phyloP scores from a whole-genome alignment of 2,113 vertebrate species.

The Prinia subflava region DNA sequence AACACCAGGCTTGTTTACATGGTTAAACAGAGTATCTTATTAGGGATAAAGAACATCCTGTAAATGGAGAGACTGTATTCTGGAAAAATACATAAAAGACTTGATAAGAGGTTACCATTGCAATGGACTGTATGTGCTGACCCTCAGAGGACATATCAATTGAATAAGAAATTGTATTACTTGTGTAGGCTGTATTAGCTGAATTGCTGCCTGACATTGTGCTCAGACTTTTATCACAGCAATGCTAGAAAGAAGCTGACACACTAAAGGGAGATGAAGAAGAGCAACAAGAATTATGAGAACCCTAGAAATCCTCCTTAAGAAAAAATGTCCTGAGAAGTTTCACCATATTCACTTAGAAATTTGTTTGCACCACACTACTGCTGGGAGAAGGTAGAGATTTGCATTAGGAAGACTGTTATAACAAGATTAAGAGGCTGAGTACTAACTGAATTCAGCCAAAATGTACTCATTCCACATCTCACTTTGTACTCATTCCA shows the following conservation, averaged over 20 bases:
- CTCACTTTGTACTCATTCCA: neutral
- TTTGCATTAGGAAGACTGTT: neutral
- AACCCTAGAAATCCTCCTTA: neutral
- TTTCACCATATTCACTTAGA: neutral
- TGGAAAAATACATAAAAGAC: neutral
- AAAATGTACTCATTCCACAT: neutral
- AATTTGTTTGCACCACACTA: neutral
- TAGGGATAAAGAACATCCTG: neutral
- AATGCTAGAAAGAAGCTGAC: neutral
- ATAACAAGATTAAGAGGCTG: neutral
- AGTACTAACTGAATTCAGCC: neutral
- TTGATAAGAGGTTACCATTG: neutral
- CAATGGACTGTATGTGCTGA: neutral
- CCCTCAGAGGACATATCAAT: neutral
- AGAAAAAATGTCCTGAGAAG: neutral
- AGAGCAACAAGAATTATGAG: neutral
- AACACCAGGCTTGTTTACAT: neutral
- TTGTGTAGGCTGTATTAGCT: neutral
- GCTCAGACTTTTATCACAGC: neutral
- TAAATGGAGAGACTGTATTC: neutral
- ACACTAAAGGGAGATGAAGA: neutral
- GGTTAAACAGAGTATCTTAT: neutral
- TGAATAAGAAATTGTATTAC: neutral
- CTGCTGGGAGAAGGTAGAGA: neutral
- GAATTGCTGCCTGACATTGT: neutral